Conservation (phyloP, 2,797 vertebrate species). For the Moxostoma hubbsi region DNA sequence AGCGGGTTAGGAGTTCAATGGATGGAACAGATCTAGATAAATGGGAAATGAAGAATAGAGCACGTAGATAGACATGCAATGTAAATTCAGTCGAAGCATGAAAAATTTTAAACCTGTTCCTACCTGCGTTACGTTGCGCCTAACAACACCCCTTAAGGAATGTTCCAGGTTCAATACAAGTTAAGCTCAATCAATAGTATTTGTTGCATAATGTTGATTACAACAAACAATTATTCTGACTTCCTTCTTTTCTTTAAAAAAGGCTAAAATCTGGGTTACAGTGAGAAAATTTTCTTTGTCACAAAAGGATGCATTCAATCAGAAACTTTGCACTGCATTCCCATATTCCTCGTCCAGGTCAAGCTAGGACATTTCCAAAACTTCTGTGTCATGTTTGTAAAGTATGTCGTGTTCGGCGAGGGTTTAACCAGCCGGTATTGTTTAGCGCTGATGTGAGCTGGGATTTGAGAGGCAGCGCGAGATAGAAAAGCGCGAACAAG, state of each 20-base stretch:
- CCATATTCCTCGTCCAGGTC: neutral
- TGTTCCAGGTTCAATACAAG: too few relatives aligned
- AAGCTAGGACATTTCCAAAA: neutral
- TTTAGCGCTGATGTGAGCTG: conserved; percentile 2
- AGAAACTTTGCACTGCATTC: neutral
- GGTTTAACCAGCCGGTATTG: conserved; percentile 15
- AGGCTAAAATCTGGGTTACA: neutral
- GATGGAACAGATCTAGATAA: conserved; percentile 28
- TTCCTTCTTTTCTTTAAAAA: too few relatives aligned
- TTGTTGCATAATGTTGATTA: too few relatives aligned
- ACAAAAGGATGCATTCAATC: neutral
- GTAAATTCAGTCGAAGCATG: conserved; percentile 2
- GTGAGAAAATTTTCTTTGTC: neutral
- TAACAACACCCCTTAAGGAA: neutral
- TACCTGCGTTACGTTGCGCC: neutral
- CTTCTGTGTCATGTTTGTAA: neutral
- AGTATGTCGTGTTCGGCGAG: neutral
- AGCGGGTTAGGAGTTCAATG: conserved; percentile 10
- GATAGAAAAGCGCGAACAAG: conserved; percentile 5
- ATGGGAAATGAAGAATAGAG: neutral
- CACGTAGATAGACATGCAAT: neutral
- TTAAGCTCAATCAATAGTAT: too few relatives aligned
- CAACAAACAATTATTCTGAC: too few relatives aligned
- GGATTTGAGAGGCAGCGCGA: neutral
- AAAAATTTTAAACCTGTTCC: neutral